These are phyloP conservation scores for Clamator glandarius DNA, from an alignment of 2,797 vertebrate species.

Conservation along the genomic window DNA sequence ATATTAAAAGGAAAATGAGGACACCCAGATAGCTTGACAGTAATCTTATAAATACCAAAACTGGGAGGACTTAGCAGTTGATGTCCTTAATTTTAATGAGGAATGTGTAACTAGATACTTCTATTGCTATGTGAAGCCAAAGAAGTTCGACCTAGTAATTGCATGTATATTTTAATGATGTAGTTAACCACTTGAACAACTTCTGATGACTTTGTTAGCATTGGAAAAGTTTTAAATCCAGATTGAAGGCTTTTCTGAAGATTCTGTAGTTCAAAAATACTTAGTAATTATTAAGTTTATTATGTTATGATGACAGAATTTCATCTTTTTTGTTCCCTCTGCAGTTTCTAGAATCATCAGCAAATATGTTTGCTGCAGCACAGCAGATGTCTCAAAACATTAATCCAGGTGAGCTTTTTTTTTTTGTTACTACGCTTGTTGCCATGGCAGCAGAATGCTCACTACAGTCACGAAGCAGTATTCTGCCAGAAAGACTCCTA, in stretches of 20 bases:
- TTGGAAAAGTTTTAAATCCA: background rate
- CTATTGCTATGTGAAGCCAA: background rate
- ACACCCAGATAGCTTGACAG: background rate
- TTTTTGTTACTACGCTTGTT: background rate
- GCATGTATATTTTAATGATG: background rate
- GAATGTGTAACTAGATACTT: background rate
- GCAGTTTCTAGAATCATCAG: slow-evolving; percentile 93
- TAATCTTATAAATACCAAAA: background rate
- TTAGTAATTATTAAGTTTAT: background rate
- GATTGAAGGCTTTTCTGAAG: background rate
- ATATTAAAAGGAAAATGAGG: background rate
- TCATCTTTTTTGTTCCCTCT: slow-evolving; percentile 24
- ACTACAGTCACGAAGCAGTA: fast-evolving
- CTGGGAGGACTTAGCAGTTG: background rate
- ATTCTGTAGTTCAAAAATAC: background rate
- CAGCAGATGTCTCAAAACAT: slow-evolving; percentile 83
- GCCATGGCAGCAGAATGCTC: background rate
- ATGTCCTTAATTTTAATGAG: background rate
- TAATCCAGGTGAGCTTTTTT: slow-evolving; percentile 81
- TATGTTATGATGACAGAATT: background rate
- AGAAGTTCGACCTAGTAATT: background rate
- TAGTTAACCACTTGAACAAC: background rate
- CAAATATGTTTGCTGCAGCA: slow-evolving; percentile 89
- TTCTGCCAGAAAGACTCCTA: background rate
- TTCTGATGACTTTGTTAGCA: background rate